Conservation (phyloP, 2,888 invertebrate species). For the Corbicula japonica region DNA sequence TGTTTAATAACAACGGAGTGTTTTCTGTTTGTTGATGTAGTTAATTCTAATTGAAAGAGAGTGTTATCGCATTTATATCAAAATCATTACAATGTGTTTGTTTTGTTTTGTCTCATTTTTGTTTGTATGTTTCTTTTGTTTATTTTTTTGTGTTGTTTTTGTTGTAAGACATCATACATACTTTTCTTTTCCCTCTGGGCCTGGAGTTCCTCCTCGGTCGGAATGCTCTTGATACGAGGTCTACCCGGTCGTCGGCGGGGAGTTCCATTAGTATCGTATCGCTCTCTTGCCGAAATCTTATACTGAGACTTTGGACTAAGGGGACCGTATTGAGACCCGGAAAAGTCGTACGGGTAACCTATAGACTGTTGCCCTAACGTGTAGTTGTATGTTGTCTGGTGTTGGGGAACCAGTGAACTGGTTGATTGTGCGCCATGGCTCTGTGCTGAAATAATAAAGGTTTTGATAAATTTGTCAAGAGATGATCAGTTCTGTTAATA, state of each 20-base stretch:
- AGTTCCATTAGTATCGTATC: slow-evolving; percentile 40
- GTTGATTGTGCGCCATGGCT: too few relatives aligned
- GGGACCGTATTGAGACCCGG: neutral
- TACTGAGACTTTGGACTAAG: slow-evolving; percentile 4
- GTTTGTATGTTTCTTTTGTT: neutral
- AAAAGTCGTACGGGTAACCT: slow-evolving; percentile 16
- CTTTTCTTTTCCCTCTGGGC: slow-evolving; percentile 79
- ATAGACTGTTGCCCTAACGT: slow-evolving; percentile 5
- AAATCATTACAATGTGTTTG: neutral
- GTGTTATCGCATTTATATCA: neutral
- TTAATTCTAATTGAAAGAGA: too few relatives aligned
- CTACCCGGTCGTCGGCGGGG: slow-evolving; percentile 77
- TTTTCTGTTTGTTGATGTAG: too few relatives aligned
- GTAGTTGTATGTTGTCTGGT: slow-evolving; percentile 11
- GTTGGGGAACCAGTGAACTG: neutral
- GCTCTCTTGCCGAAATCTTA: slow-evolving; percentile 35
- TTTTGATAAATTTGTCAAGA: too few relatives aligned
- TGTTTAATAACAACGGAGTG: too few relatives aligned
- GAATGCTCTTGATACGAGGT: slow-evolving; percentile 77
- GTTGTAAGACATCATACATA: slow-evolving; percentile 53
- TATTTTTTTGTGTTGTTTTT: neutral
- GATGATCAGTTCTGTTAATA: too few relatives aligned
- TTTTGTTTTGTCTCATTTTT: neutral
- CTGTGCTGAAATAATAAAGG: too few relatives aligned
- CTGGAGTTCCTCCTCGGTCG: slow-evolving; percentile 73